phyloP scores from a whole-genome alignment of 2,797 vertebrate genomes.

The Alfaro cultratus region DNA sequence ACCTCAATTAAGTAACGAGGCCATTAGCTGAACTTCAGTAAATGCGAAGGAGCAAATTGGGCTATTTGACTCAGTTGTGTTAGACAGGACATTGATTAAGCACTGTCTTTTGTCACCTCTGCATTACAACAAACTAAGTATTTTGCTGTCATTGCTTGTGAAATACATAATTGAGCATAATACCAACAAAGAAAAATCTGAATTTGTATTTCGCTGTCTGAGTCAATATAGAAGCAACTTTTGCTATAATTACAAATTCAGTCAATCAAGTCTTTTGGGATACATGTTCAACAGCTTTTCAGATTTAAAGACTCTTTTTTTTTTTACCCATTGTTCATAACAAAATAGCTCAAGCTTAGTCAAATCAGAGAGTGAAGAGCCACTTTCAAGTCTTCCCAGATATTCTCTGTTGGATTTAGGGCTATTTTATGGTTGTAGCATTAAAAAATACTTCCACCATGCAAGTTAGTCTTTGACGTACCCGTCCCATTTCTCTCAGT shows the following conservation, averaged over 20 bases:
- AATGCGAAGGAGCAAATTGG: neutral
- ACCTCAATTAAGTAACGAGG: neutral
- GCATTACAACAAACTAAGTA: neutral
- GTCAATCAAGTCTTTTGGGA: neutral
- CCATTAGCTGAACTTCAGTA: neutral
- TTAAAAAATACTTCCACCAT: neutral
- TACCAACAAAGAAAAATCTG: neutral
- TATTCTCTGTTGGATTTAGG: neutral
- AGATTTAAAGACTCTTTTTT: neutral
- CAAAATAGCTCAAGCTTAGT: neutral
- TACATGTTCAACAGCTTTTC: neutral
- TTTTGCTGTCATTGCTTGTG: neutral
- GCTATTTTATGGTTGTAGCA: neutral
- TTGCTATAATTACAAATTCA: neutral
- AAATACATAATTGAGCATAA: neutral
- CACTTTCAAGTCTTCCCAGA: neutral
- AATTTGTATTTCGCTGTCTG: neutral
- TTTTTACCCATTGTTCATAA: neutral
- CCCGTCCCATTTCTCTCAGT: constrained; percentile 98
- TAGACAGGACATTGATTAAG: neutral
- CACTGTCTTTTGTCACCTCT: neutral
- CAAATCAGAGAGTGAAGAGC: neutral
- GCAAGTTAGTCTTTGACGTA: constrained; percentile 68
- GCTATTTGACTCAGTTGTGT: neutral
- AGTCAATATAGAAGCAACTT: too few species aligned